Base-by-base conservation (phyloP, 2,113 vertebrate species). In the Limanda limanda region DNA sequence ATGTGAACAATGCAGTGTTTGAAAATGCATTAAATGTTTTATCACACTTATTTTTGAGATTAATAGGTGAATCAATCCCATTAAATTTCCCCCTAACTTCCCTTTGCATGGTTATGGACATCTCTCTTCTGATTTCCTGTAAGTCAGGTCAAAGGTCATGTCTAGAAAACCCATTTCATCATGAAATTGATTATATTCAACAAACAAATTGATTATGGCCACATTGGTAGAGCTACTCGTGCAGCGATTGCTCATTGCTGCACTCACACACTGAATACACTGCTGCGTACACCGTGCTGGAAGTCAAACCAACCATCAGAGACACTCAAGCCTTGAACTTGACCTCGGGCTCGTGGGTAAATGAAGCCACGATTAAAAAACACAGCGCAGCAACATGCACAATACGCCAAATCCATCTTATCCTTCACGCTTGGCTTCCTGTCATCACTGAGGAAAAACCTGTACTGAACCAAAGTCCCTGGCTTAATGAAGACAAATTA, bases 401-500 rank as follows among this genome's bases (percentile, higher is more conserved):
- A 78, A 81, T 11, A 72, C 1, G 68, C 76, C 66, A 56, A 81
- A 67, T 57, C 20, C 0, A 0, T 71, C 21, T 51, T 74, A 90
- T 83, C 81, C 88, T 90, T 91, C 81, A 88, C 47, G 65, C 35
- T 63, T 63, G 85, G 77, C 35, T 90, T 66, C 79, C 76, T 66
- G 68, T 76, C 72, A 76, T 59, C 70, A 63, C 60, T 27, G 76
- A 88, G 81, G 31, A 86, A 86, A 31, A 86, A 73, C 60, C 64
- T 35, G 60, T 40, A 71, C 14, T 20, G 27, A 71, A 48, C 59
- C 45, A 57, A 68, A 71, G 27, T 65, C 56, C 24, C 20, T 11
- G 59, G 56, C 64, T 66, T 86, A 90, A 91, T 87, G 80, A 91
- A 82, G 84, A 90, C 71, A 77, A 88, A 88, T 90, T 40, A 70